A percentile compares a stretch with the other conserved stretches of the same genome.
Evolutionary conservation across 2,797 vertebrate species (phyloP).

Genomic region (Ptychadena robeensis): DNA sequence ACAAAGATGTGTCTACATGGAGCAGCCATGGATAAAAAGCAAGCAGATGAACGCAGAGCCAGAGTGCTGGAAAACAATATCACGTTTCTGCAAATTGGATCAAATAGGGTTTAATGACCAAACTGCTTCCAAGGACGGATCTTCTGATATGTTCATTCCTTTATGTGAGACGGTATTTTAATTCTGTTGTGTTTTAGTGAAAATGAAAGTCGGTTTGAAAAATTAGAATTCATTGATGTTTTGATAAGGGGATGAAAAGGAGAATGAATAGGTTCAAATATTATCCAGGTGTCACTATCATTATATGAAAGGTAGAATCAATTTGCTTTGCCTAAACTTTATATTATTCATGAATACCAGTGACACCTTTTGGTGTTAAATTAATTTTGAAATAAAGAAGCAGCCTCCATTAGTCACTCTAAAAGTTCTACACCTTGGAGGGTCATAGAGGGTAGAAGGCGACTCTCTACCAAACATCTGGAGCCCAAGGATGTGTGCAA

Average conservation of each 20-base stretch:
- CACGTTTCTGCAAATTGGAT: slow-evolving; percentile 22
- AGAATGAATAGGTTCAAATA: neutral
- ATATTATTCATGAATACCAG: neutral
- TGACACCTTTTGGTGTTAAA: neutral
- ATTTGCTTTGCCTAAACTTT: neutral
- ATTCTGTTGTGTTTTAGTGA: neutral
- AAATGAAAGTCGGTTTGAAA: slow-evolving; percentile 2
- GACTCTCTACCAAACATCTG: no score
- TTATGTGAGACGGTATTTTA: slow-evolving; percentile 7
- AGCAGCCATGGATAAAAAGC: slow-evolving; percentile 10
- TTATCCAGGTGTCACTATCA: neutral
- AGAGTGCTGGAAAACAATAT: slow-evolving; percentile 19
- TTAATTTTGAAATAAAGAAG: neutral
- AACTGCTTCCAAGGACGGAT: slow-evolving; percentile 23
- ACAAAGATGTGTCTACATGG: slow-evolving; percentile 9
- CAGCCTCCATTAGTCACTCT: neutral
- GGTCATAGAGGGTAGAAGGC: neutral
- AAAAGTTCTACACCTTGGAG: neutral
- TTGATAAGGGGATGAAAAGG: slow-evolving; percentile 5
- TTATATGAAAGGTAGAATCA: neutral
- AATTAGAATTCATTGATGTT: neutral
- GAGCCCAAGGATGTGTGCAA: no score
- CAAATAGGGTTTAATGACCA: slow-evolving; percentile 17
- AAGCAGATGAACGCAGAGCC: neutral
- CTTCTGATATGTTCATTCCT: neutral